Conservation (phyloP, 2,797 vertebrate species). For the Buphagus erythrorhynchus region DNA sequence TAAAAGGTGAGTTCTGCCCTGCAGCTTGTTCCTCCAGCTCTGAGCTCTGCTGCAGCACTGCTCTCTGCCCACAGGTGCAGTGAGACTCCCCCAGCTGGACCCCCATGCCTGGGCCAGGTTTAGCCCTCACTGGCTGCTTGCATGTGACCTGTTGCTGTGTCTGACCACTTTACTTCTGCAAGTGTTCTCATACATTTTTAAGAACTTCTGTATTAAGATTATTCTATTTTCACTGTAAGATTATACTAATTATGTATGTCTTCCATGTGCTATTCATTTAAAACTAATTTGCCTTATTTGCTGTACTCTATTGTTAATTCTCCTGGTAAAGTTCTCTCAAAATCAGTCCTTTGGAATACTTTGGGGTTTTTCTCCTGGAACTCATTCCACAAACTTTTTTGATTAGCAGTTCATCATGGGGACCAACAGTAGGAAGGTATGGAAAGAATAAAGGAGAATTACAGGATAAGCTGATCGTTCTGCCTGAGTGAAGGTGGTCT, state of each 20-base stretch:
- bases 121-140: background rate
- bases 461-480: background rate
- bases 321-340: background rate
- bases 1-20: background rate
- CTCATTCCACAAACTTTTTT: background rate
- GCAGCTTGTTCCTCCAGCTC: background rate
- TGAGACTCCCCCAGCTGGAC: background rate
- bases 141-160: background rate
- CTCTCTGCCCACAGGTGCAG: background rate
- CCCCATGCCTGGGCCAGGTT: background rate
- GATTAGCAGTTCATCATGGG: background rate
- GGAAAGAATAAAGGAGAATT: conserved; percentile 18
- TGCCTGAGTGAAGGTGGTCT: conserved; percentile 2
- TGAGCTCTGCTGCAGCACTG: background rate
- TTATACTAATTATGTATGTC: background rate
- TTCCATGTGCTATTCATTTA: background rate
- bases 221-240: background rate
- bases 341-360: background rate
- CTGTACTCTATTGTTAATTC: background rate
- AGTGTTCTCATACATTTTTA: background rate
- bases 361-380: background rate
- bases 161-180: background rate
- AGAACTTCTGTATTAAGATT: background rate
- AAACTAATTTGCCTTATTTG: background rate
- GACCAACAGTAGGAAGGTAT: background rate